Evolutionary conservation across 2,797 vertebrate species (phyloP).

Genomic region (Heteromormyrus szaboi): DNA sequence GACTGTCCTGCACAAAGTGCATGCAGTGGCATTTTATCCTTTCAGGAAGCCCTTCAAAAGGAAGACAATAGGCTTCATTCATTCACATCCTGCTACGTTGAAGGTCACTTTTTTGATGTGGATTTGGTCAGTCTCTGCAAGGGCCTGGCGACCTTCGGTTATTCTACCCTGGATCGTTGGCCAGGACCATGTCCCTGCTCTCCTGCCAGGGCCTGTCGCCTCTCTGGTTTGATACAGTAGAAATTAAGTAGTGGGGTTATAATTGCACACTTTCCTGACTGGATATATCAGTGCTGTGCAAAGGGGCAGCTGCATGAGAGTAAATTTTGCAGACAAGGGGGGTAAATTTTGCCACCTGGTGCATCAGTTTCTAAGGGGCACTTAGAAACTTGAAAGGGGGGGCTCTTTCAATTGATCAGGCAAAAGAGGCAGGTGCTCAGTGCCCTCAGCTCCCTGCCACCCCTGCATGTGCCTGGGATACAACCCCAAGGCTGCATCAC

Average conservation of each 20-base stretch:
- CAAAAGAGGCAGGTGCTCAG: neutral
- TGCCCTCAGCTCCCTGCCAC: neutral
- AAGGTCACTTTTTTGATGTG: neutral
- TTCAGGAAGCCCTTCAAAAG: neutral
- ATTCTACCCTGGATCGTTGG: neutral
- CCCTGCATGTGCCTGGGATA: neutral
- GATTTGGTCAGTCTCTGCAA: neutral
- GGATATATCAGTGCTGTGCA: neutral
- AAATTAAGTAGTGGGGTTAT: neutral
- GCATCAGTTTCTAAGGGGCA: neutral
- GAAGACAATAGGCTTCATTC: neutral
- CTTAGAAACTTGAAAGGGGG: neutral
- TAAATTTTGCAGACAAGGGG: neutral
- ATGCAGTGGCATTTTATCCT: neutral
- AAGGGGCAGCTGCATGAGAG: neutral
- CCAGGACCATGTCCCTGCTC: neutral
- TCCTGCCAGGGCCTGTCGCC: neutral
- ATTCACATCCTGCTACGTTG: neutral
- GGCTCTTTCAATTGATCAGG: neutral
- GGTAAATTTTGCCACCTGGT: neutral
- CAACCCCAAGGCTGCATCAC: neutral
- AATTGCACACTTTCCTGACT: neutral
- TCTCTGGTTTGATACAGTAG: neutral
- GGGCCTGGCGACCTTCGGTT: neutral
- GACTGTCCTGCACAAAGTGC: neutral